Base-by-base conservation (phyloP, 2,113 vertebrate genomes). In the Dissostichus mawsoni region DNA sequence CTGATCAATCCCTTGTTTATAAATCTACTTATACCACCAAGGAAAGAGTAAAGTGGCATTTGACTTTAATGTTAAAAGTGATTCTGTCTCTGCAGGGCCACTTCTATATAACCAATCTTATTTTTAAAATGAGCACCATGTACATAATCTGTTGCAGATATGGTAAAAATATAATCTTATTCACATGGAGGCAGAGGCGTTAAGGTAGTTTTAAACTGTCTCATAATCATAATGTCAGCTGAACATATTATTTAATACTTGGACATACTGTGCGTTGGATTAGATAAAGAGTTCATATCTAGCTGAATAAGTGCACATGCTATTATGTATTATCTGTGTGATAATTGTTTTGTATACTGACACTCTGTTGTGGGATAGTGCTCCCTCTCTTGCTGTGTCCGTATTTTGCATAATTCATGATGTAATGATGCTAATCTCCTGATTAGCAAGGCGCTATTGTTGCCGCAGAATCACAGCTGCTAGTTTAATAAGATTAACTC, bases 401-500 rank as follows among this genome's bases (percentile, higher is more conserved):
- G 10, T 48, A 17, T 64, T 41, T 62, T 81, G 70, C 73, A 76
- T 83, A 75, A 84, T 76, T 79, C 48, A 80, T 66, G 78, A 82
- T 82, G 66, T 66, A 71, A 82, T 68, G n/a, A 77, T 78, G 58
- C 52, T 85, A 75, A 82, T 85, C 78, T 77, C 53, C 18, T 83
- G 29, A 63, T 68, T 64, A 85, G 52, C 63, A 59, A 67, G 55
- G 59, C 20, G 18, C 62, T 69, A 76, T 83, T 80, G 68, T 82
- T 78, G 79, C 23, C 71, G 72, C 50, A 7, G 53, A 80, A 67
- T 71, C 52, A 74, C 68, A 86, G 81, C 69, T 69, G 59, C 61
- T 52, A 62, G 47, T 68, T 57, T 86, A 84, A 84, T 89, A 74
- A 69, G 76, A 83, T 87, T 77, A 77, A 23, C 12, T 48, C n/a